Conservation (phyloP, 2,888 invertebrate species). For the Ichneumon xanthorius region DNA sequence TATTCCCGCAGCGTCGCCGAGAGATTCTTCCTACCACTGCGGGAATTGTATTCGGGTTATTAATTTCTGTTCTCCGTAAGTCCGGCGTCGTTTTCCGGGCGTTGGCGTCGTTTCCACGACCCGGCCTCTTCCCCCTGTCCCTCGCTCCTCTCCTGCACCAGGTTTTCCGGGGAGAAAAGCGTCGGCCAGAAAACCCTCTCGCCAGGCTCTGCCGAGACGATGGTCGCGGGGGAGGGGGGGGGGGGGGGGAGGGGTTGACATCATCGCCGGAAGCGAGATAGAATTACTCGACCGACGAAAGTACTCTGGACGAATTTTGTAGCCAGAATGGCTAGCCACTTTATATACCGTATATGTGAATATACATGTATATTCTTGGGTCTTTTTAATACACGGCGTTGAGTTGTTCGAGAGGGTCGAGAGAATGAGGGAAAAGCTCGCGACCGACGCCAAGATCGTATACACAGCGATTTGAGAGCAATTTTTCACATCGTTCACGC, state of each 20-base stretch:
- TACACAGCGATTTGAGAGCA: conserved; percentile 20
- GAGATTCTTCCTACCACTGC: background rate
- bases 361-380: background rate
- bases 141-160: conserved; percentile 23
- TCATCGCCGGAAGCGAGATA: conserved; percentile 66
- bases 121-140: conserved; percentile 2
- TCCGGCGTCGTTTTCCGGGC: conserved; percentile 57
- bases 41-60: conserved; percentile 73
- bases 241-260: conserved; percentile 46
- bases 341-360: conserved; percentile 31
- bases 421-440: background rate
- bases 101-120: conserved; percentile 51
- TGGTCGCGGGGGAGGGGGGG: conserved; percentile 14
- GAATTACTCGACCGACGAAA: conserved; percentile 65
- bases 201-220: conserved; percentile 35
- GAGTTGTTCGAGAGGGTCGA: conserved; percentile 33
- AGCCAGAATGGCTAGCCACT: conserved; percentile 59
- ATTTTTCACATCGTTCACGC: conserved; percentile 30
- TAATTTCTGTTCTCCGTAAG: conserved; percentile 70
- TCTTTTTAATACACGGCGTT: background rate
- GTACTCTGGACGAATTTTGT: conserved; percentile 58
- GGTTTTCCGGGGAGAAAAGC: conserved; percentile 34
- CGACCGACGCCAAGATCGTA: conserved; percentile 39
- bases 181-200: conserved; percentile 12
- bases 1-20: conserved; percentile 34